Conservation (phyloP, 1,140 invertebrate genomes). For the Halesus radiatus region DNA sequence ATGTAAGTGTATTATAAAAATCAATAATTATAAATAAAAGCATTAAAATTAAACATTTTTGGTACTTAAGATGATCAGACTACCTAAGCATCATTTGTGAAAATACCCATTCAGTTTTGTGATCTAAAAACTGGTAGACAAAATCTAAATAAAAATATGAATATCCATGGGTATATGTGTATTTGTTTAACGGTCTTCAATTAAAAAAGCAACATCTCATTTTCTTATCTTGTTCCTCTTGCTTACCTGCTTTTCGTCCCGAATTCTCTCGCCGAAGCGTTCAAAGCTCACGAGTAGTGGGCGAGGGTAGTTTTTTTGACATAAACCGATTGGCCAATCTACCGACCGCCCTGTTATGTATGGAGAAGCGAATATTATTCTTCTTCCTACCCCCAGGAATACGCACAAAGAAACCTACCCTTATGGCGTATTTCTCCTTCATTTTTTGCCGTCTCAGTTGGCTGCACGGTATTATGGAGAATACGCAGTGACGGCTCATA, state of each 20-base stretch:
- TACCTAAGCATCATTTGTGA: too few species aligned
- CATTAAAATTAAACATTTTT: too few species aligned
- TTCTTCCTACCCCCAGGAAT: neutral
- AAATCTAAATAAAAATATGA: too few species aligned
- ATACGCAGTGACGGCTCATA: neutral
- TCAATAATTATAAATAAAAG: too few species aligned
- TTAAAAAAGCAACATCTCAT: neutral
- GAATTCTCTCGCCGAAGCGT: neutral
- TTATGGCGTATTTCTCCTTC: neutral
- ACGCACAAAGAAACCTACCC: conserved; percentile 22
- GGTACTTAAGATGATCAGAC: too few species aligned
- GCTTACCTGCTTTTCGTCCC: neutral
- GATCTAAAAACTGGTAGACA: too few species aligned
- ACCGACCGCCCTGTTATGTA: conserved; percentile 2
- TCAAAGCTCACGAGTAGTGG: conserved; percentile 39
- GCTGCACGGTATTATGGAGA: neutral
- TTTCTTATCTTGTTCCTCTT: neutral
- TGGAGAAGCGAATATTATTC: conserved; percentile 18
- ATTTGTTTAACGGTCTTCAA: too few species aligned
- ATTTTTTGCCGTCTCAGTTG: conserved; percentile 23
- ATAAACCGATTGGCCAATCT: conserved; percentile 55
- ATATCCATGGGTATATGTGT: too few species aligned
- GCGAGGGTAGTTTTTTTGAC: conserved; percentile 54
- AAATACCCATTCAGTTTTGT: too few species aligned
- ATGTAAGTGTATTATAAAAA: too few species aligned